A percentile compares a stretch with the other conserved stretches of the same genome.
These are phyloP conservation scores for Drosophila merina DNA, from an alignment of 2,888 invertebrate species.

Conservation along the genomic window DNA sequence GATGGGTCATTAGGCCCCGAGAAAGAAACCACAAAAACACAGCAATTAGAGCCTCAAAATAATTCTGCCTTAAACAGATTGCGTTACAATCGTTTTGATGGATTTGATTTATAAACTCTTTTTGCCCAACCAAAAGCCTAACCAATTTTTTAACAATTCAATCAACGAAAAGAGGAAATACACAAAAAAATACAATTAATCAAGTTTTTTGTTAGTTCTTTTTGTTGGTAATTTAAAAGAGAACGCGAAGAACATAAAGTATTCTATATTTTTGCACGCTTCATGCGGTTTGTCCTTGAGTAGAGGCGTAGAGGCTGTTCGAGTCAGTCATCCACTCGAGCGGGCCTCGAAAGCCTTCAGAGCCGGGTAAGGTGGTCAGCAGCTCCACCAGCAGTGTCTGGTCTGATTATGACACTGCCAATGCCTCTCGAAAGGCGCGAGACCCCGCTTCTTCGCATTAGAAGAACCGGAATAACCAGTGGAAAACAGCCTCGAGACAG, in stretches of 20 bases:
- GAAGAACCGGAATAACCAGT: conserved; percentile 77
- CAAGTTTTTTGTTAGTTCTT: conserved; percentile 22
- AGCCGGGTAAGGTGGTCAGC: conserved; percentile 18
- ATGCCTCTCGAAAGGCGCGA: conserved; percentile 48
- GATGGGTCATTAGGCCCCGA: conserved; percentile 35
- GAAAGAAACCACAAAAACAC: conserved; percentile 47
- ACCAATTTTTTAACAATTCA: conserved; percentile 59
- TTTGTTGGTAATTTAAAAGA: conserved; percentile 36
- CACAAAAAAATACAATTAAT: conserved; percentile 32
- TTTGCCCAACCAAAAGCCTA: conserved; percentile 10
- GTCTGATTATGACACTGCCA: conserved; percentile 71
- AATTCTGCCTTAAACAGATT: conserved; percentile 42
- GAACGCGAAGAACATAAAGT: conserved; percentile 36
- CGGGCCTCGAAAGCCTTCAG: conserved; percentile 39
- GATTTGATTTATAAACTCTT: conserved; percentile 56
- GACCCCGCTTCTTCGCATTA: conserved; percentile 45
- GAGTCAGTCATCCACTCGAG: conserved; percentile 53
- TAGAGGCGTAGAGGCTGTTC: conserved; percentile 54
- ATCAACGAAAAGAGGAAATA: conserved; percentile 46
- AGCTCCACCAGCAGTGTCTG: conserved; percentile 32
- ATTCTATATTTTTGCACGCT: conserved; percentile 59
- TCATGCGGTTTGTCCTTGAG: conserved; percentile 73
- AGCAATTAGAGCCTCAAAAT: conserved; percentile 45
- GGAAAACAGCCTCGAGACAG: conserved; percentile 55
- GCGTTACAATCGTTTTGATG: conserved; percentile 62